phyloP scores from a whole-genome alignment of 2,113 vertebrate species.

The Rhombomys opimus region DNA sequence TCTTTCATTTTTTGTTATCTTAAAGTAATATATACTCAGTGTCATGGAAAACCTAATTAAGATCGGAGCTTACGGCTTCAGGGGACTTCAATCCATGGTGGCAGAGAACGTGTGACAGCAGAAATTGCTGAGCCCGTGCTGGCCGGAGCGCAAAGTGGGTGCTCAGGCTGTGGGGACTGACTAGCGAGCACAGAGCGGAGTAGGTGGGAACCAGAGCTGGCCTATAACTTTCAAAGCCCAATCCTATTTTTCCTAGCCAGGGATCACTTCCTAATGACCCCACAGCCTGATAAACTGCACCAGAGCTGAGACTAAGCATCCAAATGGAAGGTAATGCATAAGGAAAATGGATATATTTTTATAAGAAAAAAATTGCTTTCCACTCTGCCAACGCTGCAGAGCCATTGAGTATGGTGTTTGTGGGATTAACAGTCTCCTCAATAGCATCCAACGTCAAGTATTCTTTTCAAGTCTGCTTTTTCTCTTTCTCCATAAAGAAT shows the following conservation, averaged over 20 bases:
- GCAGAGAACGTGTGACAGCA: neutral
- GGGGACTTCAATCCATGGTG: neutral
- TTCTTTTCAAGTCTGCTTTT: neutral
- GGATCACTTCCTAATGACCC: neutral
- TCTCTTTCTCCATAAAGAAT: neutral
- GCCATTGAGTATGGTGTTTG: neutral
- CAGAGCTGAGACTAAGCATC: neutral
- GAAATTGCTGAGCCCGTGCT: neutral
- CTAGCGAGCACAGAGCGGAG: neutral
- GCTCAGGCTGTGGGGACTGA: neutral
- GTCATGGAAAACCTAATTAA: neutral
- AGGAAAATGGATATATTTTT: neutral
- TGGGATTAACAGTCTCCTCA: neutral
- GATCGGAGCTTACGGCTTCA: neutral
- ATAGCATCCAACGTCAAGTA: neutral
- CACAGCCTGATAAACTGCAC: neutral
- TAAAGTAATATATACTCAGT: neutral
- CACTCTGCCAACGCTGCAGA: neutral
- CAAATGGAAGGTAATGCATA: neutral
- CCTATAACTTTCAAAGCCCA: neutral
- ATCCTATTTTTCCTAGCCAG: neutral
- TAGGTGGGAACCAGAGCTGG: neutral
- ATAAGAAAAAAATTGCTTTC: neutral
- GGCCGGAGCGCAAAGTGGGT: neutral
- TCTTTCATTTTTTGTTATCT: neutral